Base-by-base conservation (phyloP, 2,797 vertebrate species). In the Chaunax sp. region DNA sequence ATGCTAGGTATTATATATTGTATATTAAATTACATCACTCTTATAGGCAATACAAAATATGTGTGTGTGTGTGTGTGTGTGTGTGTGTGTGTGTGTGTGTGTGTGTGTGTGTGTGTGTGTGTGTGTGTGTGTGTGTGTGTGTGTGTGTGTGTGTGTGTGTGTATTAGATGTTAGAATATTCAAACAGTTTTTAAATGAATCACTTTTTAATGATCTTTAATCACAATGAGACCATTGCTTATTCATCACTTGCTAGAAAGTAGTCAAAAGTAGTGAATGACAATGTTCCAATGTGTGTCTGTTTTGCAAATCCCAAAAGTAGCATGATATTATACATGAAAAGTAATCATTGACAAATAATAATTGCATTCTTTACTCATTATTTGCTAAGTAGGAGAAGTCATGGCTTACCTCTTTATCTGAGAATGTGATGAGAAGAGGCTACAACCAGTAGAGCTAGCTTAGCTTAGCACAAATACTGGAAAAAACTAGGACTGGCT, bases 131-230 rank as follows among this genome's bases (percentile, higher is more conserved):
- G n/a, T n/a, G n/a, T n/a, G n/a, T 30, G 28, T 30, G 28, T 56
- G 22, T 66, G 41, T 53, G n/a, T 49, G 22, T 35, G 33, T 56
- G 23, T 43, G 23, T 38, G 15, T 46, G 35, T 56, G 52, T 73
- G 53, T 35, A 20, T 5, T 15, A 66, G 61, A 63, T 59, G 69
- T 72, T 77, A 80, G 40, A 3, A 20, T n/a, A n/a, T n/a, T n/a
- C n/a, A n/a, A n/a, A n/a, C n/a, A n/a, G 44, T 46, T 51, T 43
- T 77, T 40, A 33, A n/a, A 52, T 64, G 63, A 73, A 64, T 76
- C 13, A 40, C 55, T 71, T 78, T 69, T 45, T 43, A 60, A 15
- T 69, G 45, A 56, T 57, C 60, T 58, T 46, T 54, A 61, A 60
- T 64, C 62, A 53, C 41, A 59, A 20, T 44, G 52, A 67, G 28